Conservation (phyloP, 2,113 vertebrate genomes). For the Callocephalon fimbriatum region DNA sequence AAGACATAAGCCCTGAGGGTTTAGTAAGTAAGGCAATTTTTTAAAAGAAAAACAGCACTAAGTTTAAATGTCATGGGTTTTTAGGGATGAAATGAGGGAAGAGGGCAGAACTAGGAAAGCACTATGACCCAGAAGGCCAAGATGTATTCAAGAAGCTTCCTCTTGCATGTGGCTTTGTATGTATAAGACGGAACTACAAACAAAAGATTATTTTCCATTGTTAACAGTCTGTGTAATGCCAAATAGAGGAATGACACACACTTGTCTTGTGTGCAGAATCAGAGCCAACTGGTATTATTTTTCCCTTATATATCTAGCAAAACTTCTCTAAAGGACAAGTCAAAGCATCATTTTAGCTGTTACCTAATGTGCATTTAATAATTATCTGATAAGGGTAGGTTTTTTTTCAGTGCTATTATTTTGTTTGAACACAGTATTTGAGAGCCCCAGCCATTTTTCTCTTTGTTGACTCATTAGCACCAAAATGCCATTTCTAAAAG, state of each 20-base stretch:
- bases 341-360: not conserved
- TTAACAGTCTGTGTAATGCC: not conserved
- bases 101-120: not conserved
- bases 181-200: not conserved
- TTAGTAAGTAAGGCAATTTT: not conserved
- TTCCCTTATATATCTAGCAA: not conserved
- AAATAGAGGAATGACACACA: not conserved
- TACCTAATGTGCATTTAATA: not conserved
- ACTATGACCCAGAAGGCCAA: not conserved
- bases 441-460: not conserved
- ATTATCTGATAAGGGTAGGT: not conserved
- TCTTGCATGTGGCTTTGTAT: not conserved
- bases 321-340: not conserved
- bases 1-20: not conserved
- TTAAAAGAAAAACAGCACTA: not conserved
- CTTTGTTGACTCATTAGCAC: constrained; percentile 40
- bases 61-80: not conserved
- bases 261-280: not conserved
- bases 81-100: not conserved
- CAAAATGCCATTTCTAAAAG: constrained; percentile 15
- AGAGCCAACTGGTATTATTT: not conserved
- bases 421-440: not conserved
- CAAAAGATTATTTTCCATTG: not conserved
- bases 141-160: not conserved
- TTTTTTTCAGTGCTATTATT: not conserved